Percentiles rank a stretch among this genome's conserved stretches.
Conservation (phyloP, 2,113 vertebrate genomes). For the Tyto alba region DNA sequence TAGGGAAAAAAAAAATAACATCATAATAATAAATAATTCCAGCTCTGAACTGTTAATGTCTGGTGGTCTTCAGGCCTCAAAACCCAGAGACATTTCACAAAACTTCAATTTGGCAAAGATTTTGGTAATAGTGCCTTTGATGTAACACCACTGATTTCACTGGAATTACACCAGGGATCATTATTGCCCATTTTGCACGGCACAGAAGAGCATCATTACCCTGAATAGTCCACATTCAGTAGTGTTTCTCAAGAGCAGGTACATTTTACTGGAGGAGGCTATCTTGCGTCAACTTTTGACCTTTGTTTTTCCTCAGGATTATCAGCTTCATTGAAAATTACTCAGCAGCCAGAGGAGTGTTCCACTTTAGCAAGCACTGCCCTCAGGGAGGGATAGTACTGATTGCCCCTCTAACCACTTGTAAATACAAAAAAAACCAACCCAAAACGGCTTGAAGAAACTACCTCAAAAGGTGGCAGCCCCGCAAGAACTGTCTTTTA, state of each 20-base stretch:
- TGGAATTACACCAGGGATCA: not conserved
- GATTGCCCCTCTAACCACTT: not conserved
- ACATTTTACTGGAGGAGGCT: not conserved
- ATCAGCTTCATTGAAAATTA: not conserved
- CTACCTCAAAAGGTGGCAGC: not conserved
- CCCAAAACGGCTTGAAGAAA: not conserved
- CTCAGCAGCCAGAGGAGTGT: not conserved
- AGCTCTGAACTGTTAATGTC: not conserved
- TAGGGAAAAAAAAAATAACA: not conserved
- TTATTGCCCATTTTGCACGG: not conserved
- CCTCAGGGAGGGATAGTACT: not conserved
- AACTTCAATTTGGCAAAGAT: not conserved
- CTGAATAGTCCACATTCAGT: not conserved
- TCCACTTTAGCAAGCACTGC: not conserved
- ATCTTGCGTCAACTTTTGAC: not conserved
- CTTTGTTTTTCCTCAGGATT: not conserved
- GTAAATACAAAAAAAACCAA: not conserved
- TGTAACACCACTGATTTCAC: not conserved
- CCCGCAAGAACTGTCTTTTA: not conserved
- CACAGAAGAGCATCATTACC: not conserved
- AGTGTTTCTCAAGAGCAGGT: not conserved
- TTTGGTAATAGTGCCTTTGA: not conserved
- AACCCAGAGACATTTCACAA: not conserved
- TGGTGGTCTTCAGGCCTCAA: not conserved
- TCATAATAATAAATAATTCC: not conserved